These are phyloP conservation scores for Akabosia matsudoensis DNA, from an alignment of 1,140 invertebrate species.

Conservation along the genomic window DNA sequence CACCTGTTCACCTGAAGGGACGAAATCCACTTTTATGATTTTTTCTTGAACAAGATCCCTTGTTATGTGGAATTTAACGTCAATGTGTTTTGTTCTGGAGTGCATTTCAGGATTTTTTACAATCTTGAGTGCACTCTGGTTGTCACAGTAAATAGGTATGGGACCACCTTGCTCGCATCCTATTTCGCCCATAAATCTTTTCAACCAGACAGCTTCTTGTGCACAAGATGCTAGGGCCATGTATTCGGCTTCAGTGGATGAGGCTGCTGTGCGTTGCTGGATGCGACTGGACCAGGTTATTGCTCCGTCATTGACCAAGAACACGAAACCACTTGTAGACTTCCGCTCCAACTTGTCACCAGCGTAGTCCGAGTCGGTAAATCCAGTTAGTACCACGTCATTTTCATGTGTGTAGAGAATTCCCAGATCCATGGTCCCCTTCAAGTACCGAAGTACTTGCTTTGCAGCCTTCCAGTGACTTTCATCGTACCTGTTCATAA, in stretches of 20 bases:
- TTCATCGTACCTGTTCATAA: conserved; percentile 48
- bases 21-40: conserved; percentile 32
- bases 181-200: conserved; percentile 48
- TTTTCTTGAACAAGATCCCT: conserved; percentile 38
- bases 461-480: too few species aligned
- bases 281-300: conserved; percentile 50
- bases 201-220: conserved; percentile 51
- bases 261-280: conserved; percentile 50
- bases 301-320: neutral
- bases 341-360: conserved; percentile 49
- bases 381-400: conserved; percentile 50
- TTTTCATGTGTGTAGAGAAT: conserved; percentile 51
- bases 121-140: conserved; percentile 45
- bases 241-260: conserved; percentile 54
- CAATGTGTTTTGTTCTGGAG: conserved; percentile 52
- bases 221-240: conserved; percentile 50
- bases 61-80: conserved; percentile 49
- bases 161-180: too few species aligned
- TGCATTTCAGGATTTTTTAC: conserved; percentile 49
- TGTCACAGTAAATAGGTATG: conserved; percentile 47
- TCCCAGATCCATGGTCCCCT: conserved; percentile 47
- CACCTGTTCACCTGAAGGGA: conserved; percentile 46
- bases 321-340: conserved; percentile 51
- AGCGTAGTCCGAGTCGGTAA: conserved; percentile 53
- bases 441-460: conserved; percentile 43